Percentiles rank a stretch among this genome's conserved stretches.
phyloP scores from a whole-genome alignment of 1,140 invertebrate genomes.

The Philopotamus ludificatus region DNA sequence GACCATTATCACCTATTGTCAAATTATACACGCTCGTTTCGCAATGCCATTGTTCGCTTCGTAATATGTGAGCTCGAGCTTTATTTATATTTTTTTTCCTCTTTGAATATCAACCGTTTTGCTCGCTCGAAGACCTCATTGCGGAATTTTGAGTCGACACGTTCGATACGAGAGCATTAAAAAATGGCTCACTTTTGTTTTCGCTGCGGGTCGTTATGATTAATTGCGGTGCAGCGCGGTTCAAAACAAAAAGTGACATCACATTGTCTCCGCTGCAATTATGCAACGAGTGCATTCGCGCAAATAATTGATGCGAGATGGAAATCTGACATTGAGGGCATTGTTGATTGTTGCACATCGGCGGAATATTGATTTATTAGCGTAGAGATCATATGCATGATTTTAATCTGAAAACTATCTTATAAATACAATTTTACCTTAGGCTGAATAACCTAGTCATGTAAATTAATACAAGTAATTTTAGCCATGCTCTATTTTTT shows the following conservation, averaged over 20 bases:
- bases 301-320: background rate
- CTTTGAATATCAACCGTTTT: background rate
- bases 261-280: background rate
- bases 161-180: no score
- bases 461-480: no score
- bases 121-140: background rate
- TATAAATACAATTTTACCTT: no score
- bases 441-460: no score
- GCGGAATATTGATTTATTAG: no score
- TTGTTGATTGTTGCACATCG: no score
- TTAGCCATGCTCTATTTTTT: no score
- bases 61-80: constrained; percentile 7
- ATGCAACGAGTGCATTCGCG: background rate
- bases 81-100: constrained; percentile 8
- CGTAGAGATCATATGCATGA: no score
- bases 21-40: constrained; percentile 37
- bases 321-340: background rate
- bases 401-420: no score
- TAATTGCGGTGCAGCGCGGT: background rate
- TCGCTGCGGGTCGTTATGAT: background rate
- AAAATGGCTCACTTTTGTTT: background rate
- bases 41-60: constrained; percentile 31
- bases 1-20: constrained; percentile 41
- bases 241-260: background rate
- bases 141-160: background rate